Evolutionary conservation across 2,797 vertebrate genomes (phyloP).

Genomic region (Euthynnus affinis): DNA sequence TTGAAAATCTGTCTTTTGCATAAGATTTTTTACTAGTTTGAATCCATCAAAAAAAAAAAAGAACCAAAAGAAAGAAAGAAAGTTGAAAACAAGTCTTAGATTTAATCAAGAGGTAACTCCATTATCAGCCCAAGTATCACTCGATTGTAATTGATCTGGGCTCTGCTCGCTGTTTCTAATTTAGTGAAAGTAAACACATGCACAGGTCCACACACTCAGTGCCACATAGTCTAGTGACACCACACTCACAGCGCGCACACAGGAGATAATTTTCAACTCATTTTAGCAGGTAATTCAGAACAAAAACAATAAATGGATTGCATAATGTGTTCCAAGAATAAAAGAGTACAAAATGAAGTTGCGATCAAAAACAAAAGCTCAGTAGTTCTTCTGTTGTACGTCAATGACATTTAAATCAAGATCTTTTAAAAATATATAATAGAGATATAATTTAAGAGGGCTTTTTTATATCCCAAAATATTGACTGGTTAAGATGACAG

Average conservation of each 20-base stretch:
- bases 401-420: not conserved
- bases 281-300: no score
- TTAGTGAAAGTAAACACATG: slow-evolving; percentile 23
- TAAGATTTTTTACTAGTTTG: not conserved
- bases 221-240: slow-evolving; percentile 1
- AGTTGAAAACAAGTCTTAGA: not conserved
- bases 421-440: not conserved
- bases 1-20: not conserved
- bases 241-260: not conserved
- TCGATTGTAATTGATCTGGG: slow-evolving; percentile 76
- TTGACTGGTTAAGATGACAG: not conserved
- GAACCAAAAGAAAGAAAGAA: not conserved
- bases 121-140: not conserved
- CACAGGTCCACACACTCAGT: not conserved
- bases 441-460: not conserved
- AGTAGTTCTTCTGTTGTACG: not conserved
- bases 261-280: not conserved
- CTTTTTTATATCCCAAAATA: not conserved
- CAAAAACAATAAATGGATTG: not conserved
- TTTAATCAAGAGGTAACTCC: slow-evolving; percentile 23
- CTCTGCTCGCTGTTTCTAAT: slow-evolving; percentile 12
- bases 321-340: not conserved
- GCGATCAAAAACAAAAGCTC: no score
- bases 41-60: not conserved
- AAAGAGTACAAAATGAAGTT: not conserved